Base-by-base conservation (phyloP, 1,140 invertebrate genomes). In the Drosophila funebris region DNA sequence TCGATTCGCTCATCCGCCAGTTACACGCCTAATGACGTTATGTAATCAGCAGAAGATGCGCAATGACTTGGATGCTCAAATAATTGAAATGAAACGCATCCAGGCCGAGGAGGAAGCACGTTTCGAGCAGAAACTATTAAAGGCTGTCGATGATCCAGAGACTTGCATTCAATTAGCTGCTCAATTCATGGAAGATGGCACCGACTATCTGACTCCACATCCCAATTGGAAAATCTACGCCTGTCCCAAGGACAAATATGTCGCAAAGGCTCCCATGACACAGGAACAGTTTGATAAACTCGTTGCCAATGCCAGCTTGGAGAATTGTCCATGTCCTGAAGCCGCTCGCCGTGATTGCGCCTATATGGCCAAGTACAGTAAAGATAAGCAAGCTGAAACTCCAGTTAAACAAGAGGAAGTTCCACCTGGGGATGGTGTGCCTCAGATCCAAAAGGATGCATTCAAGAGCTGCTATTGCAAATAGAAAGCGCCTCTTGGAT, bases 211-310 rank as follows among this genome's bases (percentile, higher is more conserved):
- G 33, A 54, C 75, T 1, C 73, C 77, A 3, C 90, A 91, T 76
- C 77, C 90, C 11, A 91, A 91, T 60, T 91, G 90, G 90, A 66
- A 67, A 3, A 70, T 91, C 5, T 57, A 75, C 4, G 76, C 81
- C 6, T 87, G 90, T 9, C 68, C 90, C 53, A 68, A 62, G 2
- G 70, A 67, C 8, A 67, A 73, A 16, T 82, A 79, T 8, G 60
- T 89, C 0, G 44, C 11, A 0, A 76, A 76, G 9, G 9, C 70
- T 7, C 67, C 75, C 7, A 56, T 61, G 18, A 22, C 52, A 3
- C 54, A 68, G 13, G 11, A 71, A 3, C 37, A 68, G n/a, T 62
- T 63, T 13, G 44, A 69, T 20, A 46, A 58, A 1, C 52, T 46
- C 0, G 13, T 70, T 2, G 68, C 69, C 0, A 37, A 13, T 0